These are phyloP conservation scores for Petrocephalus zakoni DNA, from an alignment of 2,113 vertebrate species.

Conservation along the genomic window DNA sequence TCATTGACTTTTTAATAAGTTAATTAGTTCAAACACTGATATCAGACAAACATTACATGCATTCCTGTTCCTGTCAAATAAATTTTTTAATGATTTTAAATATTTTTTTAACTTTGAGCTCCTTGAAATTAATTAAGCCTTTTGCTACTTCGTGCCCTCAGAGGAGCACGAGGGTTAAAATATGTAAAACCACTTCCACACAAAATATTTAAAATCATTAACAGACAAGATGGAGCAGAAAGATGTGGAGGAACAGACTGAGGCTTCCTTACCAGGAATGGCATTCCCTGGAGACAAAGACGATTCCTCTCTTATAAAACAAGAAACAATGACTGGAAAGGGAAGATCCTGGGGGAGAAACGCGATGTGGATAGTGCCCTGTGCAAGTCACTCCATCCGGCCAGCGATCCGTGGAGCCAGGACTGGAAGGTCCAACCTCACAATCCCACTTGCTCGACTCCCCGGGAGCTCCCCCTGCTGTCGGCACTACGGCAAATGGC, in stretches of 20 bases:
- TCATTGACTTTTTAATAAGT: not conserved
- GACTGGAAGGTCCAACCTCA: constrained; percentile 8
- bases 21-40: not conserved
- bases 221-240: not conserved
- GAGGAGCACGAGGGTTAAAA: not conserved
- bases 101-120: not conserved
- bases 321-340: not conserved
- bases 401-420: not conserved
- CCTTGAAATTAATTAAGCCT: not conserved
- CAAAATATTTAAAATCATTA: not conserved
- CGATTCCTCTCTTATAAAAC: not conserved
- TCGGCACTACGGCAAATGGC: not conserved
- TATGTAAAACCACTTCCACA: not conserved
- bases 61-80: not conserved
- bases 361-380: not conserved
- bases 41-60: not conserved
- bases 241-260: not conserved
- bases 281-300: constrained; percentile 4
- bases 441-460: constrained; percentile 4
- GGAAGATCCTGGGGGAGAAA: not conserved
- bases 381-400: not conserved
- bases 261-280: constrained; percentile 16
- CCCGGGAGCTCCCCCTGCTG: not conserved
- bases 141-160: not conserved
- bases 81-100: not conserved